Evolutionary conservation across 2,113 vertebrate species (phyloP), one percentile per base, ranked within the genome.

Genomic region (Muntiacus muntjak): DNA sequence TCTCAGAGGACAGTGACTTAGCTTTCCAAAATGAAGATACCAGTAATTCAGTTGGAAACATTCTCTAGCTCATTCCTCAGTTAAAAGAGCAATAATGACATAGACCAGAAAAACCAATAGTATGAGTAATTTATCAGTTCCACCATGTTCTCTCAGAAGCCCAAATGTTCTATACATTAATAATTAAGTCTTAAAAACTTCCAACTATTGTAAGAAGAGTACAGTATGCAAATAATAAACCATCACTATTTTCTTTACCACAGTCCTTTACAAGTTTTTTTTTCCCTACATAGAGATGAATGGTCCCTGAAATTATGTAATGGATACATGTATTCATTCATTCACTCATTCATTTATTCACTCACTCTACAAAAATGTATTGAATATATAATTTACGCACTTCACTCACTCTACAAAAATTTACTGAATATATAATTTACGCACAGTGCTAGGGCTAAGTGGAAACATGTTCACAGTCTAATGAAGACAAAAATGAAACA

Each of bases 161-260:
- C 54, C 62, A 52, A 97, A 97, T 96, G 86, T 96, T 96, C 91
- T 50, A 33, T 28, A 94, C 67, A 96, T 98, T 98, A 98, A 97
- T 98, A 97, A 98, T 83, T 97, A 89, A 97, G 47, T 94, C 55
- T 89, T 97, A 95, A 97, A 97, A 89, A 40, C 74, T 9, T 90
- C 23, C 58, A 95, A 94, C 85, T 78, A 13, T 33, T 58, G 33
- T 91, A 83, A 89, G 87, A 90, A 84, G 26, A 88, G 43, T 5
- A 12, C 67, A 11, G 64, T 67, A 85, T 62, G 6, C 78, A 47
- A 95, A 94, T 55, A 71, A 45, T 64, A 87, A 88, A 93, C 55
- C 11, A 85, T 50, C 1, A 1, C 26, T 55, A 60, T 58, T 92
- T 96, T 94, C 15, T 89, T 96, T 78, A 85, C 50, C 5, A 78